Evolutionary conservation across 2,113 vertebrate species (phyloP), one percentile per base, ranked within the genome.

Genomic region (Amblyopsis rosae): DNA sequence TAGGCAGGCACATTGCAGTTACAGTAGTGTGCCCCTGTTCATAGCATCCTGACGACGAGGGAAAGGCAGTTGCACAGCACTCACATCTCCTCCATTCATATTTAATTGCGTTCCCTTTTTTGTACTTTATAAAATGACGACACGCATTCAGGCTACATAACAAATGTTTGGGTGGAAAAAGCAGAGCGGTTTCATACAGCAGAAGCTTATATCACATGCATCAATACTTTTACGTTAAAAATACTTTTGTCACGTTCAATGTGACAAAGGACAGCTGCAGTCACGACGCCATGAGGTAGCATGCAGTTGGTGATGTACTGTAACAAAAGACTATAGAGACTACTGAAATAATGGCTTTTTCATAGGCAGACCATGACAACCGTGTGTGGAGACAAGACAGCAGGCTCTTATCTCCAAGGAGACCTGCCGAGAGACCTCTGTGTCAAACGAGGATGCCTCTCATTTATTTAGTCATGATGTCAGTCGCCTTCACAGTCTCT

Each of bases 341-440:
- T 59, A 11, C 50, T 78, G 26, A 58, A 76, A 11, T 2, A 0
- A 26, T 53, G 51, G 53, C 57, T 69, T 54, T 59, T 72, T 57
- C 76, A 61, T 63, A 67, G 69, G 46, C 60, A 56, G 70, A 87
- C 86, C 86, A 86, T 91, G 84, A 77, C 67, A 46, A 68, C 75
- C 13, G 65, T 33, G 33, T 56, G 51, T 51, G 73, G 75, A 67
- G 79, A 53, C 70, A 53, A 85, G 86, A 84, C 82, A 84, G 82
- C 82, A 82, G 74, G 70, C 66, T 75, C 74, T 85, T 83, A 86
- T 90, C 82, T 84, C 83, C 62, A 57, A 82, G 80, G 87, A 86
- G 80, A 85, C 75, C 75, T 76, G 81, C 74, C 80, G 79, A 73
- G 77, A 81, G 79, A 85, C 77, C 81, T 80, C 59, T 59, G n/a